Evolutionary conservation across 2,888 invertebrate genomes (phyloP), one percentile per base, ranked within the genome.

Genomic region (Iselma pallidipennis): DNA sequence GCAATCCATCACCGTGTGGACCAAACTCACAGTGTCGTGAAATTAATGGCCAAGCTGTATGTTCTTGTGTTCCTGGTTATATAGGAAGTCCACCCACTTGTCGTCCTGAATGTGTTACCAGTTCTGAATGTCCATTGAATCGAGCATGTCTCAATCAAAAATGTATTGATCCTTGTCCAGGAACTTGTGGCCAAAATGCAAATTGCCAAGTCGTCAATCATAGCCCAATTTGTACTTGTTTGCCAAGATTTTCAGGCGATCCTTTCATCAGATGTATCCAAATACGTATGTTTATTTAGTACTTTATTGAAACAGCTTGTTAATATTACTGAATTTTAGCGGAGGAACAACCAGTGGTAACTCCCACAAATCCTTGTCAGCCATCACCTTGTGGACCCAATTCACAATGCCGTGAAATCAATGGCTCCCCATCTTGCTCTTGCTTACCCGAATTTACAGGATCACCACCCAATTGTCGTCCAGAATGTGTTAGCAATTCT

Each of bases 381-480:
- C 89, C 89, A 49, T 88, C 89, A 9, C 92, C 92, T 2, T 94
- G 94, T 77, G 94, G 94, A 19, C 87, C 89, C n/a, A 90, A 91
- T 76, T 88, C 92, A 12, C 86, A 90, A 77, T 81, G 81, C 63
- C 74, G 74, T 59, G 76, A 77, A 63, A 64, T 75, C 4, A 89
- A 90, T 71, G 87, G 87, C 57, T 87, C 88, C 73, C 88, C 91
- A 14, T 89, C 91, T 0, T 92, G 92, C 75, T 88, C 90, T 5
- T 92, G 92, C 74, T 78, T 90, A 37, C 85, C 87, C n/a, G 85
- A 86, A 33, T 91, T 87, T 77, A 83, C 89, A 54, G 91, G 91
- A 51, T 84, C 86, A 53, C 90, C 92, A 28, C 91, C 91, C 3
- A 88, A 89, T 65, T 91, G 91, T 75, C 83, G 88, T 71, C 91